Conservation (phyloP, 2,113 vertebrate species). For the Orcinus orca region DNA sequence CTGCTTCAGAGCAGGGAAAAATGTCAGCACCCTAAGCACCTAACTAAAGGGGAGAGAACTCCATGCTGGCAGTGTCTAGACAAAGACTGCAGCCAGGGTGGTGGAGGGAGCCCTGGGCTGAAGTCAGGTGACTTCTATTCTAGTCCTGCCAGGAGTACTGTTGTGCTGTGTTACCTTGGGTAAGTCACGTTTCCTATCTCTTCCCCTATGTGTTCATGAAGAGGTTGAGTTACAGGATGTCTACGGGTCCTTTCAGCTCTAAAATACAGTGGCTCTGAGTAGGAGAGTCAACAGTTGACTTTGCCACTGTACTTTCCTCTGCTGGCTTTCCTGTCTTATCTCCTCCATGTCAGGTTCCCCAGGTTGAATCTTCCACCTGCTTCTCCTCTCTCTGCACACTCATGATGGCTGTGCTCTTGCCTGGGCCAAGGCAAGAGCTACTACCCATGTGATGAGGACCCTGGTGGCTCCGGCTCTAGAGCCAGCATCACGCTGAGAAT, state of each 20-base stretch:
- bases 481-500: accelerated
- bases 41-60: background rate
- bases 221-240: background rate
- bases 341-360: background rate
- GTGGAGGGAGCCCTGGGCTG: background rate
- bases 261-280: background rate
- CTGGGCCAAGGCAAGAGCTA: background rate
- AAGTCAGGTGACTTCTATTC: background rate
- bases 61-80: background rate
- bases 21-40: background rate
- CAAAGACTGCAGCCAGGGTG: accelerated
- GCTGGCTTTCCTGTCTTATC: background rate
- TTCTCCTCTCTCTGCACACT: background rate
- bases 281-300: background rate
- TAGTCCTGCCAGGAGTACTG: background rate
- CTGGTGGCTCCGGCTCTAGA: background rate
- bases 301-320: background rate
- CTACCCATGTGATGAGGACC: background rate
- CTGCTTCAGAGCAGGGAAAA: background rate
- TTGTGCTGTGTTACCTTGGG: background rate
- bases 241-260: background rate
- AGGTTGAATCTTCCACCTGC: background rate
- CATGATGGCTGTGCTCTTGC: background rate
- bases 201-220: background rate
- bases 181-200: background rate